Base-by-base conservation (phyloP, 2,113 vertebrate genomes). In the Ophiodon elongatus region DNA sequence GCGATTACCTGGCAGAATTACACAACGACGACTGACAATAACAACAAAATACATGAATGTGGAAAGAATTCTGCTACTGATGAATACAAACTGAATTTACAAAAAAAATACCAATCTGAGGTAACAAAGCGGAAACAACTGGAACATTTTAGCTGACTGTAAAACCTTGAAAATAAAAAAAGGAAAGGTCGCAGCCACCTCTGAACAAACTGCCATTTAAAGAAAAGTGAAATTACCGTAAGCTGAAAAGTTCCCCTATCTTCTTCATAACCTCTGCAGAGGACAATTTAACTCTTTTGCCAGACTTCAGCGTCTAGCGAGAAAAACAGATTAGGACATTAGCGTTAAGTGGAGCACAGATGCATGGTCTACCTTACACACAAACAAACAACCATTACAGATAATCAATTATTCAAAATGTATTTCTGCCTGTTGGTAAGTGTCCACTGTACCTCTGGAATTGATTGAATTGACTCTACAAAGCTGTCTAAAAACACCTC, bases 211-310 rank as follows among this genome's bases (percentile, higher is more conserved):
- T 13, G 17, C 14, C 41, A 60, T 41, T 74, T 25, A 67, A 25
- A 67, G 54, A 39, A 64, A 73, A 86, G 0, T 31, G 15, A 76
- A 62, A 90, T 91, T 95, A 99, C 98, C 98, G 97, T 79, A 99
- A 89, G 1, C 96, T 94, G 39, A 99, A 99, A 54, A 99, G 97
- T 89, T 99, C 97, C 82, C 98, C 98, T 31, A 99, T 98, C 95
- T 99, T 99, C 95, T 98, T 97, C 97, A 99, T 98, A 7, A 99
- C 97, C 85, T 99, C 97, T 87, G 96, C 96, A 50, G 98, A 97
- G 68, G 98, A 98, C n/a, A 99, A 90, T 91, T 97, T 98, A 6
- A 99, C 91, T 79, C 95, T 97, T 88, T 95, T 96, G 50, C 98
- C 95, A 85, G 97, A 96, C 90, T 98, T 99, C 43, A 99, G 93